These are phyloP conservation scores for Megalopta genalis DNA, from an alignment of 1,140 invertebrate genomes.

Conservation along the genomic window DNA sequence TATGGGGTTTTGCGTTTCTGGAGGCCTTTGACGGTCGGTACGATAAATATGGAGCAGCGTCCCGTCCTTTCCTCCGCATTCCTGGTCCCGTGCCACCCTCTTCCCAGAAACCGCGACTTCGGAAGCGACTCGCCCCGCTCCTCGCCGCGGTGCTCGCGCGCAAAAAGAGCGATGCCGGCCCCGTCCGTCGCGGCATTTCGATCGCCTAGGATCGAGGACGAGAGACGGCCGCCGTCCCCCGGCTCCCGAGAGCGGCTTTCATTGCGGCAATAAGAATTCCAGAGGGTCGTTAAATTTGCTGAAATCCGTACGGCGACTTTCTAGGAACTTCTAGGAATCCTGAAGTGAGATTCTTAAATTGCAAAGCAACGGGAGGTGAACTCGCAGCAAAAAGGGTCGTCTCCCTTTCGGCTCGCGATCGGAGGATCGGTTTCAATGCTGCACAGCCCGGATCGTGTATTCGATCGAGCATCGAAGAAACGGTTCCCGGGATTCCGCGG, in stretches of 20 bases:
- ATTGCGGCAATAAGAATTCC: slow-evolving; percentile 51
- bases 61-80: slow-evolving; percentile 53
- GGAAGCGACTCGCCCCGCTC: slow-evolving; percentile 65
- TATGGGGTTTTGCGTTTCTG: slow-evolving; percentile 40
- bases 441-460: no score
- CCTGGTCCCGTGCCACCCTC: slow-evolving; percentile 51
- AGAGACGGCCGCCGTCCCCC: neutral
- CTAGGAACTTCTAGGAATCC: slow-evolving; percentile 46
- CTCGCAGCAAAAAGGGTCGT: neutral
- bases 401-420: neutral
- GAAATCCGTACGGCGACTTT: slow-evolving; percentile 40
- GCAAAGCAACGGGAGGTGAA: neutral
- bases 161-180: slow-evolving; percentile 54
- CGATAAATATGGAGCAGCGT: slow-evolving; percentile 71
- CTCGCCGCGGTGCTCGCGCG: slow-evolving; percentile 37
- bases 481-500: neutral
- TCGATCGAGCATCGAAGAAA: no score
- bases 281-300: slow-evolving; percentile 44
- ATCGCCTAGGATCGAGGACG: slow-evolving; percentile 45
- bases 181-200: slow-evolving; percentile 41
- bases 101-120: slow-evolving; percentile 77
- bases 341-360: neutral
- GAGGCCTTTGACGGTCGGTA: slow-evolving; percentile 59
- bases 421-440: neutral
- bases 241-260: slow-evolving; percentile 17